Evolutionary conservation across 2,113 vertebrate species (phyloP), one percentile per base, ranked within the genome.

Genomic region (Sus scrofa): DNA sequence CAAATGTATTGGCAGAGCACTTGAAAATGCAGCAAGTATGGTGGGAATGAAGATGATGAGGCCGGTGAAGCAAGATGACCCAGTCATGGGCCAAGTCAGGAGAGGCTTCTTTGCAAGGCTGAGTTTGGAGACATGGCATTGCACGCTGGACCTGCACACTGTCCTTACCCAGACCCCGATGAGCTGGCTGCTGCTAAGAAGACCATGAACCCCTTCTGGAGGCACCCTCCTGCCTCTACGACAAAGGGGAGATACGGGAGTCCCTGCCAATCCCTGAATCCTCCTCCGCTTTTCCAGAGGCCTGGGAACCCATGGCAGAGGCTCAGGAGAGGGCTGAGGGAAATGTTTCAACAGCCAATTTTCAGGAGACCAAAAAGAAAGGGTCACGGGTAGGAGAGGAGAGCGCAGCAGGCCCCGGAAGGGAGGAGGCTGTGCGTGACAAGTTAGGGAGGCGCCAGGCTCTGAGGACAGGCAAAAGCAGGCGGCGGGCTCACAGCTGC

Each of bases 41-140:
- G 52, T 22, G 44, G 52, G 34, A 96, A 90, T 94, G 71, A 95
- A 95, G 88, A 94, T 87, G 56, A 94, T 37, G 22, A 92, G 82
- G 39, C 18, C 56, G 63, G 68, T 44, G 70, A 86, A 65, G 19
- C 65, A 95, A 16, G 44, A 92, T 75, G 73, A 37, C 37, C 37
- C 52, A 78, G 11, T 24, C n/a, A 3, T 34, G 77, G 63, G 52
- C n/a, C 62, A 56, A 56, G 50, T 77, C 52, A 81, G 27, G 88
- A 97, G 19, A 95, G 94, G 83, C 56, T 92, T 96, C 95, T 98
- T 97, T 96, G 92, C 86, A 97, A 96, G 92, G 89, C 82, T 97
- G 89, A 84, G 70, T 83, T 94, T 11, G 13, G 67, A 75, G 73
- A 32, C 52, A 16, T 86, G 73, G 22, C 75, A 96, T 77, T 34